A percentile compares a stretch with the other conserved stretches of the same genome.
These are phyloP conservation scores for Tipula unca DNA, from an alignment of 2,888 invertebrate species.

Conservation along the genomic window DNA sequence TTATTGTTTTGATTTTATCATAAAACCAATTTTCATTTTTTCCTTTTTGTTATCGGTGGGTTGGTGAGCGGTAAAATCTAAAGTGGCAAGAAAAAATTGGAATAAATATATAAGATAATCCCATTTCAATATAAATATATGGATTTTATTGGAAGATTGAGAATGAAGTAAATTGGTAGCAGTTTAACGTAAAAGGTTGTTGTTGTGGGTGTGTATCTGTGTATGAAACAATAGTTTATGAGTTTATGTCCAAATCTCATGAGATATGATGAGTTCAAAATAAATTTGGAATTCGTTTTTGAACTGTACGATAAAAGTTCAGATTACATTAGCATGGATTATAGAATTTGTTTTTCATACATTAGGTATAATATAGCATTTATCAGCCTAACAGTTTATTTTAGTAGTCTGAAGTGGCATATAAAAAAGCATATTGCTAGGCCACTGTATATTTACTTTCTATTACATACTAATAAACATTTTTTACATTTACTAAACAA, in stretches of 20 bases:
- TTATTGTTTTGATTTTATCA: background rate
- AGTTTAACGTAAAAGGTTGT: background rate
- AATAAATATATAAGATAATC: background rate
- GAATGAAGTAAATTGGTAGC: background rate
- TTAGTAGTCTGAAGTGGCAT: too few relatives aligned
- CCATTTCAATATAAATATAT: background rate
- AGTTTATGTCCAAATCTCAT: background rate
- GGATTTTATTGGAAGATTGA: background rate
- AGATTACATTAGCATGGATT: too few relatives aligned
- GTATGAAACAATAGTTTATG: background rate
- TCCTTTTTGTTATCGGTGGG: background rate
- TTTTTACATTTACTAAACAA: too few relatives aligned
- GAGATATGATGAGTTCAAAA: background rate
- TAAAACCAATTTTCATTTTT: background rate
- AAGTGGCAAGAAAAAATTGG: background rate
- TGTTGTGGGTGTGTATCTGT: background rate
- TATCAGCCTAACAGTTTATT: too few relatives aligned
- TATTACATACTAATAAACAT: too few relatives aligned
- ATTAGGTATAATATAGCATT: too few relatives aligned
- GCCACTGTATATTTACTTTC: too few relatives aligned
- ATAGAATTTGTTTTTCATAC: too few relatives aligned
- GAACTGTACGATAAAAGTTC: background rate
- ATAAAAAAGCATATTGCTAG: too few relatives aligned
- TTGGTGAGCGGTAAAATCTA: background rate
- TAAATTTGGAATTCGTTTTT: background rate